phyloP scores from a whole-genome alignment of 2,113 vertebrate genomes.

The Ariopsis seemanni region DNA sequence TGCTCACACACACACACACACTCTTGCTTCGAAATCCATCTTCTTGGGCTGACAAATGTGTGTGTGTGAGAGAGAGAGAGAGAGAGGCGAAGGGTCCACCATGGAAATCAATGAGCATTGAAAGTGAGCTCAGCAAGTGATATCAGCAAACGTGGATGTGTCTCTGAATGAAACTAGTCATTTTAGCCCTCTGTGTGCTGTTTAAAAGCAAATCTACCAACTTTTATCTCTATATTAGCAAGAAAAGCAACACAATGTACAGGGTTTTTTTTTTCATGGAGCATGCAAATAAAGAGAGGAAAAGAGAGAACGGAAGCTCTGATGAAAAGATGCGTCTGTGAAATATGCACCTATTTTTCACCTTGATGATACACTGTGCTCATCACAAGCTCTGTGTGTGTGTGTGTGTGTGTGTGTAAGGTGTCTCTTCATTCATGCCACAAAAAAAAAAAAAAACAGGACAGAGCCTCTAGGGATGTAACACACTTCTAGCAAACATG shows the following conservation, averaged over 20 bases:
- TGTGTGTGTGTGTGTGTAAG: neutral
- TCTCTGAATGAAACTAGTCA: neutral
- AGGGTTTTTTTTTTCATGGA: neutral
- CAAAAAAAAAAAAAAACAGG: constrained; percentile 4
- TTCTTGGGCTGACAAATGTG: constrained; percentile 49
- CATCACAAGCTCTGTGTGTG: neutral
- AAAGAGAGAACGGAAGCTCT: constrained; percentile 14
- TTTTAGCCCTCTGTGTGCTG: neutral
- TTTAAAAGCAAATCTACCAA: neutral
- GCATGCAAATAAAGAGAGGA: constrained; percentile 24
- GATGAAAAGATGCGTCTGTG: constrained; percentile 20
- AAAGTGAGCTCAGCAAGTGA: neutral
- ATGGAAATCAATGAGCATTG: neutral
- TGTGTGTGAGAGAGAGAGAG: constrained; percentile 21
- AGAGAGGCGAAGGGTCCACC: neutral
- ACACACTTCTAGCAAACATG: constrained; percentile 48
- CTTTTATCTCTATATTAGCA: neutral
- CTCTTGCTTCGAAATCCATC: constrained; percentile 50
- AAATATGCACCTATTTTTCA: constrained; percentile 16
- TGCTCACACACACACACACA: constrained; percentile 6
- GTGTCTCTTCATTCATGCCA: neutral
- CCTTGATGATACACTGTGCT: neutral
- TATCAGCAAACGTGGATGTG: neutral
- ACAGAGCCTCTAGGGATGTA: constrained; percentile 41
- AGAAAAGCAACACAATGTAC: neutral